A percentile compares a stretch with the other conserved stretches of the same genome.
Evolutionary conservation across 2,888 invertebrate genomes (phyloP).

Genomic region (Philhelius pedissequus): DNA sequence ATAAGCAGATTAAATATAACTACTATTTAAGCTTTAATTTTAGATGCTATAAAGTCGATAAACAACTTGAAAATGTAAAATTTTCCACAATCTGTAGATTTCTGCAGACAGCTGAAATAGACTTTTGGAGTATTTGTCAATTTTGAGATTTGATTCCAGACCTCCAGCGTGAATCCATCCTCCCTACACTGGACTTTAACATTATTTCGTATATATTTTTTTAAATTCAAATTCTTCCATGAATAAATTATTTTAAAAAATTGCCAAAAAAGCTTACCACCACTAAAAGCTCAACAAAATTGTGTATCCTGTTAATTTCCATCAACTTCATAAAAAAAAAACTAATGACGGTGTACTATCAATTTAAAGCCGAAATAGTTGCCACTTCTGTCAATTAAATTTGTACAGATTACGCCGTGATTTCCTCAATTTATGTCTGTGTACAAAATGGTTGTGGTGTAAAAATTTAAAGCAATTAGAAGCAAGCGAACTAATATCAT

Average conservation of each 20-base stretch:
- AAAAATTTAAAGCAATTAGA: slow-evolving; percentile 56
- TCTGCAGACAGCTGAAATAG: too few species aligned
- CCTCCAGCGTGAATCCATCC: too few species aligned
- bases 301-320: not conserved
- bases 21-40: too few species aligned
- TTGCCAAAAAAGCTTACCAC: not conserved
- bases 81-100: too few species aligned
- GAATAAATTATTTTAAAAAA: not conserved
- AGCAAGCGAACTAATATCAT: slow-evolving; percentile 24
- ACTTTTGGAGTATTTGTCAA: too few species aligned
- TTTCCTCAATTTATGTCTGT: slow-evolving; percentile 20
- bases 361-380: slow-evolving; percentile 9
- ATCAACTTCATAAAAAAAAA: not conserved
- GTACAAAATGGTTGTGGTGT: not conserved
- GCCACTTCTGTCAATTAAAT: slow-evolving; percentile 4
- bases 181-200: too few species aligned
- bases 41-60: too few species aligned
- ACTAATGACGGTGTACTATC: not conserved
- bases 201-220: too few species aligned
- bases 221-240: not conserved
- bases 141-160: too few species aligned
- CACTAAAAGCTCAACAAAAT: not conserved
- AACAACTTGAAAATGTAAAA: too few species aligned
- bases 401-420: slow-evolving; percentile 11
- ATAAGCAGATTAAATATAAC: too few species aligned